Base-by-base conservation (phyloP, 2,797 vertebrate species). In the Amazonetta brasiliensis region DNA sequence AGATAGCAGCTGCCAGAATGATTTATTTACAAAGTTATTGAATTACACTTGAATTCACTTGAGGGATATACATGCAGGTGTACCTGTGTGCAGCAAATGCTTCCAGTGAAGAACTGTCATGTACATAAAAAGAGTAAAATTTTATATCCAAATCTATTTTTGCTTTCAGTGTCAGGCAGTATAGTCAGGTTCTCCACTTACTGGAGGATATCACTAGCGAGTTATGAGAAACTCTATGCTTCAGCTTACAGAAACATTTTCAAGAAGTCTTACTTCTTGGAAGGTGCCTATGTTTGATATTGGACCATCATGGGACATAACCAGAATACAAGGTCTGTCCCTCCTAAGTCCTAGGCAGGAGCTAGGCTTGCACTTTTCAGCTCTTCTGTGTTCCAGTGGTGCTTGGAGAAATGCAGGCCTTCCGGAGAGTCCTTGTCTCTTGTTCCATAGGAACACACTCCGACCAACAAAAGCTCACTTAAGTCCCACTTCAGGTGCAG, bases 21-120 rank as follows among this genome's bases (percentile, higher is more conserved):
- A 89, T 95, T 92, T 90, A 81, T 85, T 89, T 92, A 55, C n/a
- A 28, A n/a, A 84, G 60, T 91, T 89, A 91, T 46, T 71, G 46
- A 87, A 93, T 89, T 94, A 82, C 52, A 68, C 66, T 94, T 81
- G 39, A 87, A 90, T 92, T 88, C 55, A 68, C 44, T 86, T 83
- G 76, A 79, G 87, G 80, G 66, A 58, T 76, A 66, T 50, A 43
- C 1, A 15, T 76, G 69, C 92, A 81, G 92, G 59, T 96, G 89
- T 76, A 84, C 77, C 63, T 68, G 58, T 66, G 62, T 78, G n/a
- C 64, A 89, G 16, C 64, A 64, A 73, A 78, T 74, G 58, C 41
- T 72, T 74, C 44, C 75, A 68, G 37, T 6, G 4, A 91, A 87
- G 78, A 94, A 79, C 22, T 67, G 37, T 64, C 50, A 63, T 12